A percentile compares a stretch with the other conserved stretches of the same genome.
These are phyloP conservation scores for Coptodon bakossiorum DNA, from an alignment of 2,113 vertebrate genomes.

Conservation along the genomic window DNA sequence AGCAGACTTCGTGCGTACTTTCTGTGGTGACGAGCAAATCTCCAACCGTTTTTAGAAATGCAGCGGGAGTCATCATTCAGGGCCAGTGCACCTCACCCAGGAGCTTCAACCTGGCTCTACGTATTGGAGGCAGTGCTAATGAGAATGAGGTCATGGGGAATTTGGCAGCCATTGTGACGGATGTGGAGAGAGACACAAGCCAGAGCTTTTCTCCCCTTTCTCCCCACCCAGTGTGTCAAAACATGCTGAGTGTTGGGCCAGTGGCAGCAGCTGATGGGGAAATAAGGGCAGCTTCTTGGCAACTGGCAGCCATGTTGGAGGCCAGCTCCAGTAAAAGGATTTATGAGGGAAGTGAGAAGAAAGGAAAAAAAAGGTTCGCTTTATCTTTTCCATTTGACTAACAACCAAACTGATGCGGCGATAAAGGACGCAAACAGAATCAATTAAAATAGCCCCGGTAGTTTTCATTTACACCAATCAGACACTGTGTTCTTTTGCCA, in stretches of 20 bases:
- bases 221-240: slow-evolving; percentile 30
- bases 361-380: background rate
- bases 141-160: slow-evolving; percentile 57
- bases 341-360: background rate
- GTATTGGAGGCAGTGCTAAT: slow-evolving; percentile 29
- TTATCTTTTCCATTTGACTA: slow-evolving; percentile 12
- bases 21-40: background rate
- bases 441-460: background rate
- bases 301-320: slow-evolving; percentile 19
- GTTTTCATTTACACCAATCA: background rate
- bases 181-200: slow-evolving; percentile 40
- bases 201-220: slow-evolving; percentile 4
- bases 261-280: slow-evolving; percentile 12
- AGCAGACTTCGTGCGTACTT: background rate
- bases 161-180: slow-evolving; percentile 43
- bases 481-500: background rate
- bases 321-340: slow-evolving; percentile 23
- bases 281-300: slow-evolving; percentile 25
- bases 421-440: background rate
- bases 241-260: slow-evolving; percentile 18
- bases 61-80: background rate
- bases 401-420: background rate
- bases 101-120: slow-evolving; percentile 22
- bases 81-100: background rate
- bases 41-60: slow-evolving; percentile 8